Evolutionary conservation across 2,888 invertebrate species (phyloP), one percentile per base, ranked within the genome.

Genomic region (Bimastos eiseni): DNA sequence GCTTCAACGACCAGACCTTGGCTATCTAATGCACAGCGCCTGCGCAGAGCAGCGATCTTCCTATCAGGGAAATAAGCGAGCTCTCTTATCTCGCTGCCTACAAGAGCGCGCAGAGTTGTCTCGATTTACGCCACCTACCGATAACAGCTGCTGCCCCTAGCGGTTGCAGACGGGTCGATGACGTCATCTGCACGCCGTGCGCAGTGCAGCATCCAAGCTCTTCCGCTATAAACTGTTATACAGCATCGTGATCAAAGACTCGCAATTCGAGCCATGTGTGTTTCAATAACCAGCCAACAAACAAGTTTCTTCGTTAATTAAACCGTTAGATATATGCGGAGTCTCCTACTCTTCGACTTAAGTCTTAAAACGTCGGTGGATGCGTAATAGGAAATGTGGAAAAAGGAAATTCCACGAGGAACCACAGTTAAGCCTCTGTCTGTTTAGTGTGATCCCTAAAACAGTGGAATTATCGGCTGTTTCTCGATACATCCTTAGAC

Each of bases 111-210:
- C n/a, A 70, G 70, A 70, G 70, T 70, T 70, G 70, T 70, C 70
- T 70, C 70, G 70, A 70, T 70, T 70, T 70, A 70, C 70, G 70
- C 70, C n/a, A 70, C n/a, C n/a, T n/a, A n/a, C 70, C 70, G 70
- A 70, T 70, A 70, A 70, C 70, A 70, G 70, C 70, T 70, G 70
- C 70, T n/a, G 70, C 70, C 70, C 70, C 70, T 70, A 70, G 70
- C 70, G 70, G 70, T n/a, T 30, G 70, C 70, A 70, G 70, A 70
- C n/a, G 30, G 70, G 8, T 70, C 70, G 70, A 70, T n/a, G 70
- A 70, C 70, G 70, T 70, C 70, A 70, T 70, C n/a, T 70, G 70
- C 4, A 70, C 6, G 70, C n/a, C 70, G 13, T 1, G 70, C 70
- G 8, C n/a, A n/a, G 30, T 11, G n/a, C 70, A 70, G n/a, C n/a